Evolutionary conservation across 2,797 vertebrate genomes (phyloP).

Genomic region (Pipistrellus pygmaeus): DNA sequence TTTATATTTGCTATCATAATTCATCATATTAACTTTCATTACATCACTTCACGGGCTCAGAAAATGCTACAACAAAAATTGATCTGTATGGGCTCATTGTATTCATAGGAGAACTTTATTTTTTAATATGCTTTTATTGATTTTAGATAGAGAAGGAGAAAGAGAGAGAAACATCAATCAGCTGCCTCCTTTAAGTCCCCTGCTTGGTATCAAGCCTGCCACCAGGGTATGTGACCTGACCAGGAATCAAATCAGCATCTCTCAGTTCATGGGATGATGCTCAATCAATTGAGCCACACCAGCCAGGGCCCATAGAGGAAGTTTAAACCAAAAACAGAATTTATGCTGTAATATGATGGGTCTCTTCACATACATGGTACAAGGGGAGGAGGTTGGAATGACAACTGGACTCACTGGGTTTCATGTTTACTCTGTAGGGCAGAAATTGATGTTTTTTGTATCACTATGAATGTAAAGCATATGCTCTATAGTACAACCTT

Average conservation of each 20-base stretch:
- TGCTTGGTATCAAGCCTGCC: not conserved
- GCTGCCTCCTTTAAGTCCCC: not conserved
- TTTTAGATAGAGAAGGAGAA: not conserved
- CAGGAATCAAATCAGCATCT: not conserved
- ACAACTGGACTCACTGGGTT: not conserved
- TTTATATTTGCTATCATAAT: slow-evolving; percentile 10
- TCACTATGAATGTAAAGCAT: not conserved
- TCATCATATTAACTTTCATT: slow-evolving; percentile 21
- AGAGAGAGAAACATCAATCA: not conserved
- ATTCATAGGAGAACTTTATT: not conserved
- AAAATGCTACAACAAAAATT: slow-evolving; percentile 2
- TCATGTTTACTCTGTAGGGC: not conserved
- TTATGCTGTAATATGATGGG: not conserved
- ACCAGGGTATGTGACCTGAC: not conserved
- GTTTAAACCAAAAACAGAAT: slow-evolving; percentile 32
- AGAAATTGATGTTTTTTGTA: not conserved
- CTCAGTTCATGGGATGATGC: not conserved
- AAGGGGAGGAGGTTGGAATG: not conserved
- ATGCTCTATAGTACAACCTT: not conserved
- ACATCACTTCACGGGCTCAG: not conserved
- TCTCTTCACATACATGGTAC: not conserved
- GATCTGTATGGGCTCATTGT: not conserved
- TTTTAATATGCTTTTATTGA: not conserved
- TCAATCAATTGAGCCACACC: not conserved
- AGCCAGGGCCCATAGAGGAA: not conserved